Base-by-base conservation (phyloP, 2,113 vertebrate species). In the Nycticebus coucang region DNA sequence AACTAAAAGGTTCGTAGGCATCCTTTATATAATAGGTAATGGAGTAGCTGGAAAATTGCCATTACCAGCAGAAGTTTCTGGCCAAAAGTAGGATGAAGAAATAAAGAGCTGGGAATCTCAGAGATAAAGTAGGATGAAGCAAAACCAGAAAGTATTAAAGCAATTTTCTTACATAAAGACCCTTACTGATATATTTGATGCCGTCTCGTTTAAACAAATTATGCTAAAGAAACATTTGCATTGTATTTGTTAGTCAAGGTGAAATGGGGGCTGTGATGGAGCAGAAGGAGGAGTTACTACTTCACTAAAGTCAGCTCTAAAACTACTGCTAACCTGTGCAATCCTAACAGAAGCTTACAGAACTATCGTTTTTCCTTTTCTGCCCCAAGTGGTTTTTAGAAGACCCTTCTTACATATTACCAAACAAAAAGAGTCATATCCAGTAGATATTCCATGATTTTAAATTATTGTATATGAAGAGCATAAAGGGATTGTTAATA, bases 21-120 rank as follows among this genome's bases (percentile, higher is more conserved):
- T 80, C 45, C 78, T 94, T 96, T 93, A 87, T 35, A 28, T 62
- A 95, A 91, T 89, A 85, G 74, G 53, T 95, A 97, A 97, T 97
- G 94, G 72, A 90, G 66, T 41, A 13, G 57, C 81, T 97, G 95
- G 97, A 97, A 91, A 69, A 78, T 84, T 93, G 87, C 96, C 93
- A 87, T 35, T 66, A 12, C 86, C 94, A 75, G n/a, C 30, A 74
- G 15, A 90, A 77, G 8, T 64, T 89, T 95, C 18, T 55, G 72
- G 93, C 86, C 89, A 86, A 41, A 87, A 95, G 14, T 24, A n/a
- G n/a, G n/a, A n/a, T n/a, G n/a, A n/a, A n/a, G n/a, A n/a, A n/a
- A n/a, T n/a, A n/a, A n/a, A n/a, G n/a, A 60, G 74, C 59, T 74
- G 94, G 22, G 33, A 37, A 45, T 88, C 62, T 83, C 71, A 93